Evolutionary conservation across 1,140 invertebrate species (phyloP).

Genomic region (Orussus abietinus): DNA sequence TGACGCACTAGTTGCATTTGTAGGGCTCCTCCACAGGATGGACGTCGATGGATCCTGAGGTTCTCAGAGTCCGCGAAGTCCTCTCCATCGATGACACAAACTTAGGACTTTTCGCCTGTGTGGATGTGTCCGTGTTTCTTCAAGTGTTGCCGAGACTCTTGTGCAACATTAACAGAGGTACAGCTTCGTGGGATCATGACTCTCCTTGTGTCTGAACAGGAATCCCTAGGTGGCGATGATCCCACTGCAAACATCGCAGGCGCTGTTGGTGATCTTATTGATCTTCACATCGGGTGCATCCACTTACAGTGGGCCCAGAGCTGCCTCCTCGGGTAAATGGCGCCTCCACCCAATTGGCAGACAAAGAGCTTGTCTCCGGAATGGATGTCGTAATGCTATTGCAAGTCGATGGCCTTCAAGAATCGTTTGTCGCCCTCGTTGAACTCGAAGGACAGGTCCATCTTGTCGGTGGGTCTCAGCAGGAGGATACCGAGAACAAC

Average conservation of each 20-base stretch:
- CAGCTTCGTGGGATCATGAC: constrained; percentile 60
- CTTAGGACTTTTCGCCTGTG: constrained; percentile 69
- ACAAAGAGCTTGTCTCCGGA: constrained; percentile 55
- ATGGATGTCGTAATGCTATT: constrained; percentile 51
- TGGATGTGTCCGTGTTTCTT: constrained; percentile 70
- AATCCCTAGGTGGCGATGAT: constrained; percentile 48
- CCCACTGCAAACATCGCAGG: constrained; percentile 51
- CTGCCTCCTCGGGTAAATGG: constrained; percentile 50
- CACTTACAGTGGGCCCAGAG: constrained; percentile 43
- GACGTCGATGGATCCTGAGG: constrained; percentile 48
- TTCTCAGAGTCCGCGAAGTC: constrained; percentile 54
- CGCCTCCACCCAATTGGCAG: constrained; percentile 57
- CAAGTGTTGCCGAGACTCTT: constrained; percentile 71
- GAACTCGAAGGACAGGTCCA: constrained; percentile 59
- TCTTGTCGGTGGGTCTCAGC: constrained; percentile 41
- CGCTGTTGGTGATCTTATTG: constrained; percentile 45
- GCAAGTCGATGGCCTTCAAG: constrained; percentile 50
- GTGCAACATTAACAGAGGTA: constrained; percentile 69
- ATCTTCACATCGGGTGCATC: constrained; percentile 44
- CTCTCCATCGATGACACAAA: constrained; percentile 60
- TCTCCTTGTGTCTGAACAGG: constrained; percentile 59
- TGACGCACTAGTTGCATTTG: constrained; percentile 53
- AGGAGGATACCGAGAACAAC: constrained; percentile 44
- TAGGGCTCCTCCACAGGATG: constrained; percentile 58
- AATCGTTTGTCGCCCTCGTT: constrained; percentile 61